Base-by-base conservation (phyloP, 2,113 vertebrate species). In the Verasper variegatus region DNA sequence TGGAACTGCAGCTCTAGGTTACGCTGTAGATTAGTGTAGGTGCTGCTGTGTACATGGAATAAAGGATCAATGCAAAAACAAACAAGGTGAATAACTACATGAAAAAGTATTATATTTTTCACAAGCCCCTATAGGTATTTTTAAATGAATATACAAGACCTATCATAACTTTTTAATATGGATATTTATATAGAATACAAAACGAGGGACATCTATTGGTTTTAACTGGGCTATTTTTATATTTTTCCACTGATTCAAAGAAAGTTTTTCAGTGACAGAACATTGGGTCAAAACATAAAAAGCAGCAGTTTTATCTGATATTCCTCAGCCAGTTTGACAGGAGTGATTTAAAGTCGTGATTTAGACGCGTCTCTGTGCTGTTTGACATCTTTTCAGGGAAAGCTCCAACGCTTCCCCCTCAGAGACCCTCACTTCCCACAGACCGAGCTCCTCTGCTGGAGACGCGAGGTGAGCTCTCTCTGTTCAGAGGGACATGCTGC, bases 401-500 rank as follows among this genome's bases (percentile, higher is more conserved):
- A 54, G 6, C 51, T n/a, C 6, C 17, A 14, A 2, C 51, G 11
- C 15, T 12, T 64, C 64, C 2, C 61, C 70, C 73, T 66, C 57
- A 74, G 75, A 65, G 68, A 55, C 56, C 49, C 69, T 68, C 2
- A n/a, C 45, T 59, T 57, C 71, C 64, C 45, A 47, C 47, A 74
- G 61, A 17, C 56, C 20, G 71, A 70, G 72, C 69, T 74, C 55
- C 80, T 64, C 68, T 78, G 76, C 74, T 74, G 77, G 73, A 85
- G 69, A 59, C 59, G 49, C 51, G 49, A 62, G 82, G 82, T 62
- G 88, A 88, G 66, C 11, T 59, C 2, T 52, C 45, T 64, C 37
- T 63, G 78, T 93, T 85, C 87, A 75, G 92, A 92, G 91, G 91
- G 76, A 86, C 90, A 94, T 80, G 94, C 90, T 92, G 91, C 94